Evolutionary conservation across 37 sponge, comb jelly and placozoan genomes (phyloP), one percentile per base, ranked within the genome.

Genomic region (Petrosia ficiformis): DNA sequence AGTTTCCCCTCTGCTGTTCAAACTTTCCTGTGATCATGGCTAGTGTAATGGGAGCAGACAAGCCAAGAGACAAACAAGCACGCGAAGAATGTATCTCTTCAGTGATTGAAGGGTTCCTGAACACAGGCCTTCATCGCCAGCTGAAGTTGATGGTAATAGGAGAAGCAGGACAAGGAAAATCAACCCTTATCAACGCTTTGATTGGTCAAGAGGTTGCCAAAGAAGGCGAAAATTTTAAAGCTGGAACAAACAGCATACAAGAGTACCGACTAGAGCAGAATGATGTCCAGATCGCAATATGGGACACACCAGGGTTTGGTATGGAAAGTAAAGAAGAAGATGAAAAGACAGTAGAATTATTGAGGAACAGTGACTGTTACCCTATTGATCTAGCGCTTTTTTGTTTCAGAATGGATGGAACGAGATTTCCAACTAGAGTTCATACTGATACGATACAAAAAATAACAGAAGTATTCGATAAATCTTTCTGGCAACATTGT

Each of bases 111-210:
- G 8, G 14, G 8, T 48, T 19, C 14, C 8, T 48, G 14, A 48
- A 8, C 8, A 8, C 54, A 14, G 14, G 14, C 8, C 14, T 6
- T 8, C 28, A 29, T 6, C 11, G 28, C 5, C 5, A 8, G 22
- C 63, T 61, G 5, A n/a, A 61, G 28, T 6, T 61, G 5, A 29
- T 61, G 22, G 63, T 61, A 22, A 29, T 61, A 5, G 63, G 63
- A 61, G 63, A 61, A 29, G 63, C 63, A 61, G 63, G 63, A 29
- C 63, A 61, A n/a, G 63, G 63, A 22, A 61, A 61, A n/a, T 61
- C 63, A n/a, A 26, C 63, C 28, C 63, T 61, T 5, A 61, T 61
- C 63, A 61, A 61, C 26, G 63, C 28, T 5, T 29, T 61, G 5
- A 5, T 61, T 11, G 63, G 63, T 26, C 22, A 61, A 61, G 63